Evolutionary conservation across 2,888 invertebrate species (phyloP).

Genomic region (Caenorhabditis sp.): DNA sequence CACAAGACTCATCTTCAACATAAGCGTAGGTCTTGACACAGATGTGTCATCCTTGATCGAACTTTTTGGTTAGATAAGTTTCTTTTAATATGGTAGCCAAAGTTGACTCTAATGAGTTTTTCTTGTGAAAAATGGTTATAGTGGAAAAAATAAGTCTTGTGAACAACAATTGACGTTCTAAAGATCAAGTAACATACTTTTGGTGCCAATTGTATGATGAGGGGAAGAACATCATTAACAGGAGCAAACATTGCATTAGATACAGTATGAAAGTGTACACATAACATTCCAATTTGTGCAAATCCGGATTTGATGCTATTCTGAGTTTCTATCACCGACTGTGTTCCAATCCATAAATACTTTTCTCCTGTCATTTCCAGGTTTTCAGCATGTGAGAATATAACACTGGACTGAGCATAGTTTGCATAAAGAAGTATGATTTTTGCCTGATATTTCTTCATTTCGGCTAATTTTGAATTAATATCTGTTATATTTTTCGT

Average conservation of each 20-base stretch:
- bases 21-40: no score
- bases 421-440: constrained; percentile 86
- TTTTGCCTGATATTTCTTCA: constrained; percentile 57
- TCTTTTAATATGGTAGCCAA: no score
- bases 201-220: constrained; percentile 63
- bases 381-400: constrained; percentile 79
- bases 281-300: constrained; percentile 67
- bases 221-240: constrained; percentile 60
- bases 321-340: constrained; percentile 73
- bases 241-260: constrained; percentile 68
- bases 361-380: constrained; percentile 85
- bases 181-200: no score
- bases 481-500: constrained; percentile 47
- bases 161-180: no score
- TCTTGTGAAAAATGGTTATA: no score
- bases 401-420: constrained; percentile 45
- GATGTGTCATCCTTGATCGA: no score
- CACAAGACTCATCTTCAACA: no score
- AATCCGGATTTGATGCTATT: constrained; percentile 42
- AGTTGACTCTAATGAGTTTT: no score
- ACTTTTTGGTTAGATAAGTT: no score
- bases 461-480: constrained; percentile 39
- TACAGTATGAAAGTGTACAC: constrained; percentile 67
- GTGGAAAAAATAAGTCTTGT: no score
- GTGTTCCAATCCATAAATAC: constrained; percentile 95